Conservation (phyloP, 2,113 vertebrate genomes). For the Vulpes ferrilata region DNA sequence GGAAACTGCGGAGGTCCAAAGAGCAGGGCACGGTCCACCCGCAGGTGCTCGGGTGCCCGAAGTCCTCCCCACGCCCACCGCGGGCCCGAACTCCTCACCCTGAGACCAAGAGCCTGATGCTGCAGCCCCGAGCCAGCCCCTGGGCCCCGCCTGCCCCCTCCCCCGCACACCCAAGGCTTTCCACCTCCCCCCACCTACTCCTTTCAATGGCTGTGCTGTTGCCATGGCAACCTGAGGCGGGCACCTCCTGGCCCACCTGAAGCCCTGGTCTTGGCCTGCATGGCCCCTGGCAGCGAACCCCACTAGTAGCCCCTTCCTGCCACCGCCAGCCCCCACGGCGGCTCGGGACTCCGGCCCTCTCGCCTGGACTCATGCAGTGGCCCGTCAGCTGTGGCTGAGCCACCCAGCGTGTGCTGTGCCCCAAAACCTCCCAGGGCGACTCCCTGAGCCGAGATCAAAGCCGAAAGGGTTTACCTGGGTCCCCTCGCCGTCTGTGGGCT, state of each 20-base stretch:
- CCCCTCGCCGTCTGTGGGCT: too few species aligned
- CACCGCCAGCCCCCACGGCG: neutral
- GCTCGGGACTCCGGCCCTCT: neutral
- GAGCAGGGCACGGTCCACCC: too few species aligned
- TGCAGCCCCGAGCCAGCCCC: neutral
- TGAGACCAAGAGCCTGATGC: neutral
- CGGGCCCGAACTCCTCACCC: neutral
- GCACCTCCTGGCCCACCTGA: rapidly evolving
- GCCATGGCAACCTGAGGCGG: neutral
- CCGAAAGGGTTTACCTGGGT: neutral
- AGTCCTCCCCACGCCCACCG: neutral
- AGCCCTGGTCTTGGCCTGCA: neutral
- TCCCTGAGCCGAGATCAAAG: neutral
- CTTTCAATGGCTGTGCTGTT: neutral
- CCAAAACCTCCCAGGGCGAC: neutral
- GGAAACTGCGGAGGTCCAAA: neutral
- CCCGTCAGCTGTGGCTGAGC: neutral
- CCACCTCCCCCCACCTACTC: neutral
- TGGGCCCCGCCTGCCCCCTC: too few species aligned
- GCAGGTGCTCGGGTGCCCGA: too few species aligned
- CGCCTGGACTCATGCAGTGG: neutral
- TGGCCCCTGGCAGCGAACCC: neutral
- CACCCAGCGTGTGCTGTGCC: too few species aligned
- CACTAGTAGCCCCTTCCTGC: neutral
- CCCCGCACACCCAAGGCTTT: neutral